Percentiles rank a stretch among this genome's conserved stretches.
Evolutionary conservation across 2,888 invertebrate species (phyloP).

Genomic region (Dasypogon diadema): DNA sequence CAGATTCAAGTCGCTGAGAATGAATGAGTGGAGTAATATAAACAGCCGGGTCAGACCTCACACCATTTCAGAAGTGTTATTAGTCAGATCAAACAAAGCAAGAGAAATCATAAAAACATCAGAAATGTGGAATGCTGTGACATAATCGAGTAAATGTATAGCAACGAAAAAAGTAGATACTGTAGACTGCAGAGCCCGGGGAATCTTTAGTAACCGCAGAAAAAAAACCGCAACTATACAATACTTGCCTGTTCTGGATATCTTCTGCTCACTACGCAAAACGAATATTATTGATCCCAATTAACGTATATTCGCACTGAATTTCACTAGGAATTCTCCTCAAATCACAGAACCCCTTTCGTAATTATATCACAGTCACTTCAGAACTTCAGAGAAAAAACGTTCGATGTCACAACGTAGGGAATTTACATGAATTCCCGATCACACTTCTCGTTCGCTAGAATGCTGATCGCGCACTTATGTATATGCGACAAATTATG

Average conservation of each 20-base stretch:
- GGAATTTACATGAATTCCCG: background rate
- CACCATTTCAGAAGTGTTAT: background rate
- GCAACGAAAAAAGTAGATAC: conserved; percentile 15
- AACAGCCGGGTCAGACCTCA: background rate
- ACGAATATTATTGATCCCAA: background rate
- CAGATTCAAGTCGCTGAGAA: background rate
- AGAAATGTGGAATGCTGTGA: conserved; percentile 8
- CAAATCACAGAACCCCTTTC: background rate
- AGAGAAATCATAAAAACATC: background rate
- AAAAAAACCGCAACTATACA: conserved; percentile 2
- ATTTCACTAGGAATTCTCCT: conserved; percentile 1
- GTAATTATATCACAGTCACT: background rate
- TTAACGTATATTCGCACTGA: background rate
- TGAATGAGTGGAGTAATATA: background rate
- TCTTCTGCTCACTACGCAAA: background rate
- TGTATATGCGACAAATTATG: background rate
- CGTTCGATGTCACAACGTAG: background rate
- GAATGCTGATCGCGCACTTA: background rate
- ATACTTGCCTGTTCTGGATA: conserved; percentile 27
- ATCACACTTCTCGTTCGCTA: background rate
- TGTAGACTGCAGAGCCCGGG: background rate
- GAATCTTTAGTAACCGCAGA: background rate
- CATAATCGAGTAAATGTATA: conserved; percentile 3
- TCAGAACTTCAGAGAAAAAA: too few species aligned
- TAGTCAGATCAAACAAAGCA: conserved; percentile 18